phyloP scores from a whole-genome alignment of 2,888 invertebrate genomes.

The Panopea generosa region DNA sequence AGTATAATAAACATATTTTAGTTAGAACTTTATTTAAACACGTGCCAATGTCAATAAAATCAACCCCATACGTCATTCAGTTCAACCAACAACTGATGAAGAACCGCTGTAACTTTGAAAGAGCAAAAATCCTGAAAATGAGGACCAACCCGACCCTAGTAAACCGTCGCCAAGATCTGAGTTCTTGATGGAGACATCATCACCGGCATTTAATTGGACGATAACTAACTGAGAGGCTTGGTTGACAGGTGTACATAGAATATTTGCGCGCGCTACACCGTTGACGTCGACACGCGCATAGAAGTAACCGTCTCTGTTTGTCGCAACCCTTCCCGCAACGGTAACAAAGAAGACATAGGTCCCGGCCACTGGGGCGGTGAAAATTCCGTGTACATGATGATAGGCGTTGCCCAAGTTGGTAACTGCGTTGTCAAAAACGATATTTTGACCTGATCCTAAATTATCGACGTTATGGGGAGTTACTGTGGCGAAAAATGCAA shows the following conservation, averaged over 20 bases:
- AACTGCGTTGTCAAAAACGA: conserved; percentile 6
- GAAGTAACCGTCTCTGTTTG: neutral
- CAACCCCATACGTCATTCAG: too few relatives aligned
- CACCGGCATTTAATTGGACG: neutral
- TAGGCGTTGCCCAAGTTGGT: conserved; percentile 12
- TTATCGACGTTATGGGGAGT: neutral
- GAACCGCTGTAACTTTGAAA: neutral
- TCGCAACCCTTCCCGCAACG: neutral
- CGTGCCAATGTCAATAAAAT: too few relatives aligned
- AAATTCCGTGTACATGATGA: neutral
- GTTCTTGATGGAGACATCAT: neutral
- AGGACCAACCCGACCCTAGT: neutral
- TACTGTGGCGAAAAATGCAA: conserved; percentile 11
- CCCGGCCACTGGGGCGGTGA: conserved; percentile 2
- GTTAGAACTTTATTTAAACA: too few relatives aligned
- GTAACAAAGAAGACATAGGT: neutral
- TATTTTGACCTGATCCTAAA: neutral
- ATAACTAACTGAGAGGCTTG: neutral
- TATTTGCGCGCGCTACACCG: neutral
- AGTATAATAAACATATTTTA: too few relatives aligned
- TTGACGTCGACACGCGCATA: conserved; percentile 10
- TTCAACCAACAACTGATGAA: too few relatives aligned
- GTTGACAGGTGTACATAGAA: neutral
- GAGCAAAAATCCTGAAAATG: neutral
- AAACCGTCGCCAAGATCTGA: neutral